A percentile compares a stretch with the other conserved stretches of the same genome.
Conservation (phyloP, 1,140 invertebrate species). For the Macrosteles quadrilineatus region DNA sequence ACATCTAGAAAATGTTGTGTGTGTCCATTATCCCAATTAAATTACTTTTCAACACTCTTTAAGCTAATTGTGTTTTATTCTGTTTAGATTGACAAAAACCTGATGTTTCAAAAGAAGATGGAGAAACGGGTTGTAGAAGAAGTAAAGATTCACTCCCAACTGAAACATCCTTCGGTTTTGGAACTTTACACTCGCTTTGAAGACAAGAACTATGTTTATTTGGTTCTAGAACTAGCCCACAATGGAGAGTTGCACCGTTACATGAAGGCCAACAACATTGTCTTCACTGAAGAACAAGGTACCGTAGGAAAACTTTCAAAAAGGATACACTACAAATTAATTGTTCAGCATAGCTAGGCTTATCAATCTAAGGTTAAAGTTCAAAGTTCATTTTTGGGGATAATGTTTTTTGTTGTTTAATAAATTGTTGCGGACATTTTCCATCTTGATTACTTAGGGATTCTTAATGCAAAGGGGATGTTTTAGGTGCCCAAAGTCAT, state of each 20-base stretch:
- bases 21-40: neutral
- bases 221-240: conserved; percentile 88
- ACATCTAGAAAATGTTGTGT: neutral
- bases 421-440: too few relatives aligned
- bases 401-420: too few relatives aligned
- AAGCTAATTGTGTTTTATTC: conserved; percentile 20
- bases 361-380: too few relatives aligned
- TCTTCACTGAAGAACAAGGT: conserved; percentile 63
- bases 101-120: conserved; percentile 82
- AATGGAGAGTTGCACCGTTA: conserved; percentile 89
- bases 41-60: neutral
- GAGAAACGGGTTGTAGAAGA: conserved; percentile 83
- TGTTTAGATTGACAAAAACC: conserved; percentile 85
- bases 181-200: conserved; percentile 91
- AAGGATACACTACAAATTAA: conserved; percentile 40
- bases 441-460: too few relatives aligned
- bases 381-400: too few relatives aligned
- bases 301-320: conserved; percentile 34
- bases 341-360: conserved; percentile 19
- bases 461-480: too few relatives aligned
- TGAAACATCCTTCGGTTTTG: conserved; percentile 89
- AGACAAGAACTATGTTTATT: conserved; percentile 88
- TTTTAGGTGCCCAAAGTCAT: too few relatives aligned
- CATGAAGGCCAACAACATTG: conserved; percentile 59
- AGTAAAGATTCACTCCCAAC: conserved; percentile 84